Evolutionary conservation across 2,113 vertebrate species (phyloP), one percentile per base, ranked within the genome.

Genomic region (Galemys pyrenaicus): DNA sequence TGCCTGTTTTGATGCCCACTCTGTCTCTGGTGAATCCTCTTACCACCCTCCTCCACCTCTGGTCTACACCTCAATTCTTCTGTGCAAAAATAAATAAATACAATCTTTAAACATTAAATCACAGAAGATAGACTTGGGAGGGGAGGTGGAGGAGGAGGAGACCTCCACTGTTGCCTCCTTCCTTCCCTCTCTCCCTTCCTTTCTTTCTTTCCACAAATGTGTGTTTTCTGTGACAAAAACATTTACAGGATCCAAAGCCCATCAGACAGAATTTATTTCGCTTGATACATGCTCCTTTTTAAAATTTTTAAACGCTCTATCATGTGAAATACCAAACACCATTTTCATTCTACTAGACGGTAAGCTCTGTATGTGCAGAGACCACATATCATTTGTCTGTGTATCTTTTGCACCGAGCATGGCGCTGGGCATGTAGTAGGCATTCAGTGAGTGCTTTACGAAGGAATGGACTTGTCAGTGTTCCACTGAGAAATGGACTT

Each of bases 401-500:
- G 22, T 37, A 11, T 58, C 19, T 41, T 77, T 19, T 28, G 22
- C 51, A 6, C 58, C 17, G 10, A n/a, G 32, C 75, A 4, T 5
- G 19, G n/a, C 49, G 37, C 30, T 60, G 78, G 77, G 44, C 26
- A 41, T 24, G 16, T 20, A 80, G 71, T 22, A 87, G 46, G n/a
- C 28, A 71, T 64, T 91, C 71, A 49, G 64, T 49, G 49, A 65
- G 74, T 51, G 68, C 51, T 91, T 90, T 51, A 54, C 30, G 26
- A 85, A 94, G 67, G 82, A 85, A 46, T 49, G 37, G 44, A 71
- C 91, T 56, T 74, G 71, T 75, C 73, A 58, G 16, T 64, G 46
- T 91, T 91, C 92, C 86, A 74, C 87, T 77, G 68, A 94, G 95
- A 92, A 88, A 95, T 30, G 16, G 84, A 56, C 81, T 90, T 64